Evolutionary conservation across 2,888 invertebrate genomes (phyloP), one percentile per base, ranked within the genome.

Genomic region (Tanypteryx hageni): DNA sequence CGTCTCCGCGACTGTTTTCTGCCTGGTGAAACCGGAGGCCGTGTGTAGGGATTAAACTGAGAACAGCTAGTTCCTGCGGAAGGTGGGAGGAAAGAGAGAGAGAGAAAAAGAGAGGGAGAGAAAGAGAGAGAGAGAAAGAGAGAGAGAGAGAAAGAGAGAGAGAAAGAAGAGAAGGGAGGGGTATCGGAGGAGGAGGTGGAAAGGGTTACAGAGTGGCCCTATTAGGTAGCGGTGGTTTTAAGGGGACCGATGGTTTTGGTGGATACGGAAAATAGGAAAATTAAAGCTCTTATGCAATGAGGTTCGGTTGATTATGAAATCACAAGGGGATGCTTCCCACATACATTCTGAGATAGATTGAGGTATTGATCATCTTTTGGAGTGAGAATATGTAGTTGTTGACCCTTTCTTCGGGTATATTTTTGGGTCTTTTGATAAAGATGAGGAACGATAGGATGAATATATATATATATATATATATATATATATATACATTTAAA

Each of bases 1-100:
- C 68, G 68, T 68, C 68, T 68, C 68, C 68, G 68, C 22, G 68
- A 68, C 68, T 68, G 68, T 68, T 68, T 68, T 68, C 44, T 68
- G 68, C n/a, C 68, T 16, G 8, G 18, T 22, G 68, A 68, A 68
- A 68, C 68, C 68, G n/a, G 44, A 68, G n/a, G 68, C 68, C 4
- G 22, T 68, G 22, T 22, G 22, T 22, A 22, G 68, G 68, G 68
- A 68, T 68, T 68, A 68, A 68, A 68, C 68, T 68, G 68, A 68
- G 68, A 68, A n/a, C n/a, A 64, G 64, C 64, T 16, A 64, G 16
- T 68, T 68, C n/a, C 68, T 18, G 22, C 68, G 22, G 22, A 18
- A 22, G 68, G 68, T 18, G n/a, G 7, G 68, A 22, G 11, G 64
- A 44, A 5, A 44, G 44, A 44, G 44, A 44, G 44, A 44, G 44